These are phyloP conservation scores for Pristiophorus japonicus DNA, from an alignment of 2,113 vertebrate species.

Conservation along the genomic window DNA sequence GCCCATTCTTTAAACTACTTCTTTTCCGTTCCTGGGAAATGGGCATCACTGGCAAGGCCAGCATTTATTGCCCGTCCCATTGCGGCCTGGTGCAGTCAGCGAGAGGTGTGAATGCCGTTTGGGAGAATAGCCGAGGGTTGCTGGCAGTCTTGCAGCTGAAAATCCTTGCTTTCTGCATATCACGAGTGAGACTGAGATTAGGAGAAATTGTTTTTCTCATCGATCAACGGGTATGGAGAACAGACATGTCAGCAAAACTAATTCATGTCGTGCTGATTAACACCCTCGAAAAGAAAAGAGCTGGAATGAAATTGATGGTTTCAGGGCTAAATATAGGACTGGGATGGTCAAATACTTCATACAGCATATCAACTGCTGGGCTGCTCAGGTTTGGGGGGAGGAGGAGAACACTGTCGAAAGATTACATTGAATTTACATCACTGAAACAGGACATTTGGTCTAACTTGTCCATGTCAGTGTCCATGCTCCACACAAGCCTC, in stretches of 20 bases:
- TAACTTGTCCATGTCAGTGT: not conserved
- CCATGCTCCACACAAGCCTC: not conserved
- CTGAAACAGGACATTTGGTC: not conserved
- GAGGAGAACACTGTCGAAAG: not conserved
- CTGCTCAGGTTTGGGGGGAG: not conserved
- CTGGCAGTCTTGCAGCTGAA: not conserved
- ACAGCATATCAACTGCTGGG: not conserved
- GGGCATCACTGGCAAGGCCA: too few relatives aligned
- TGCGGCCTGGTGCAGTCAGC: not conserved
- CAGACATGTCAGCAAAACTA: conserved; percentile 2
- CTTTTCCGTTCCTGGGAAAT: too few relatives aligned
- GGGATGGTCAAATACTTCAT: not conserved
- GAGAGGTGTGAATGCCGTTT: not conserved
- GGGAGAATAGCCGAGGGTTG: not conserved
- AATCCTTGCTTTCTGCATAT: not conserved
- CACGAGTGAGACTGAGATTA: not conserved
- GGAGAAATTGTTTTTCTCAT: not conserved
- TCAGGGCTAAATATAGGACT: not conserved
- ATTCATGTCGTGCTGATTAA: not conserved
- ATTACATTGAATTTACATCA: not conserved
- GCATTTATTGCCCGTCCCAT: too few relatives aligned
- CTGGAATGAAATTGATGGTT: not conserved
- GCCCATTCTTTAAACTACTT: not conserved
- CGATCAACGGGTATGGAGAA: not conserved
- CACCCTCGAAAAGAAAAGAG: not conserved